phyloP scores from a whole-genome alignment of 2,888 invertebrate genomes.

The Parnassius glacialis region DNA sequence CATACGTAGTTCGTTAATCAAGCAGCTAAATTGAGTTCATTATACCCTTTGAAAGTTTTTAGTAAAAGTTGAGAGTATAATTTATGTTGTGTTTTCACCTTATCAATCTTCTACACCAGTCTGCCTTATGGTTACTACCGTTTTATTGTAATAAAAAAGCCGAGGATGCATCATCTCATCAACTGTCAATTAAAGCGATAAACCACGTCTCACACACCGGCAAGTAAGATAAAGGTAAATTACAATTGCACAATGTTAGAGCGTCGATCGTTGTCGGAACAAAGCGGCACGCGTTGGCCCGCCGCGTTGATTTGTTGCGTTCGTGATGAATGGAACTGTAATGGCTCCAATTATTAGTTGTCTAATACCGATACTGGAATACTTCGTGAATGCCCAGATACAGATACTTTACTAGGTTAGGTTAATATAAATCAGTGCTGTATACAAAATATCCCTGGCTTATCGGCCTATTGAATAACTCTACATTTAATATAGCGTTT shows the following conservation, averaged over 20 bases:
- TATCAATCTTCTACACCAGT: background rate
- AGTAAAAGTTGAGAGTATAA: too few relatives aligned
- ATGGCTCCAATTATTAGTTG: conserved; percentile 34
- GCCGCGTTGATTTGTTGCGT: conserved; percentile 25
- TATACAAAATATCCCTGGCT: too few relatives aligned
- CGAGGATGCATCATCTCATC: conserved; percentile 34
- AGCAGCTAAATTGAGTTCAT: too few relatives aligned
- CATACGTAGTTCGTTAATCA: too few relatives aligned
- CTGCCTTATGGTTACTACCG: conserved; percentile 9
- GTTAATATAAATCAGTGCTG: background rate
- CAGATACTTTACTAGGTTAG: background rate
- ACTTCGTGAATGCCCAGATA: conserved; percentile 31
- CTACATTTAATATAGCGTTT: too few relatives aligned
- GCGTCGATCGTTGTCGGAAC: conserved; percentile 38
- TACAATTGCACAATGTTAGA: conserved; percentile 51
- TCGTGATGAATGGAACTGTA: conserved; percentile 34
- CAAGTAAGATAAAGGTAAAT: conserved; percentile 42
- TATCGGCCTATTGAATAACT: too few relatives aligned
- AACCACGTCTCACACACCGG: conserved; percentile 43
- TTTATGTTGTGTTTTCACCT: too few relatives aligned
- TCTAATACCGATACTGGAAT: conserved; percentile 23
- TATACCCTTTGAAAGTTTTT: too few relatives aligned
- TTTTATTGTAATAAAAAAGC: conserved; percentile 33
- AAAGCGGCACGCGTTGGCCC: conserved; percentile 27
- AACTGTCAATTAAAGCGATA: conserved; percentile 50